Conservation (phyloP, 1,140 invertebrate species). For the Zaprionus africanus region DNA sequence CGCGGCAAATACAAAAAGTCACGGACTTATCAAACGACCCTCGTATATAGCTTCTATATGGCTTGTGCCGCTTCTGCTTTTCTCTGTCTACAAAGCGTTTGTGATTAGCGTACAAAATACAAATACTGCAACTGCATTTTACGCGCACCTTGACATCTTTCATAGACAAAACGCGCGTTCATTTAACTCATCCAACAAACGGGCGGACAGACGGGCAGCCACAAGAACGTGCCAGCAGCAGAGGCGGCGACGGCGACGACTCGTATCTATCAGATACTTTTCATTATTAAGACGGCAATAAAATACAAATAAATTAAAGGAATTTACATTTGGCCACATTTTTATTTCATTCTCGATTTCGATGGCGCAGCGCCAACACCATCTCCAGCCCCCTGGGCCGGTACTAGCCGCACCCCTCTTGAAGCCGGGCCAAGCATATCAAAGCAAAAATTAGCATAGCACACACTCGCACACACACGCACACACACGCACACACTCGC, state of each 20-base stretch:
- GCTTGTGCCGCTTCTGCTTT: background rate
- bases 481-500: constrained; percentile 1
- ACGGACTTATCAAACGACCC: too few species aligned
- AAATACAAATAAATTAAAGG: constrained; percentile 42
- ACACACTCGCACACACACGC: constrained; percentile 13
- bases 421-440: constrained; percentile 14
- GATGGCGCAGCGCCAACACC: constrained; percentile 3
- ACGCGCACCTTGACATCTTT: constrained; percentile 81
- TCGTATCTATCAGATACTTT: constrained; percentile 45
- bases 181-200: constrained; percentile 69
- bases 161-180: constrained; percentile 74
- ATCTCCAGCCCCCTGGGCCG: background rate
- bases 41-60: too few species aligned
- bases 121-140: constrained; percentile 63
- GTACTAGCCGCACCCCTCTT: background rate
- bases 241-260: background rate
- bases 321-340: constrained; percentile 72
- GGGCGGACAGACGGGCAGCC: constrained; percentile 9
- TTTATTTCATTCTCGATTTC: constrained; percentile 70
- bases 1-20: too few species aligned
- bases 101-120: constrained; percentile 68
- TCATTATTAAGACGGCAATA: constrained; percentile 43
- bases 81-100: constrained; percentile 21
- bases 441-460: constrained; percentile 32
- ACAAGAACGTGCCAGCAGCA: constrained; percentile 52